Conservation (phyloP, 2,888 invertebrate species). For the Luffia ferchaultella region DNA sequence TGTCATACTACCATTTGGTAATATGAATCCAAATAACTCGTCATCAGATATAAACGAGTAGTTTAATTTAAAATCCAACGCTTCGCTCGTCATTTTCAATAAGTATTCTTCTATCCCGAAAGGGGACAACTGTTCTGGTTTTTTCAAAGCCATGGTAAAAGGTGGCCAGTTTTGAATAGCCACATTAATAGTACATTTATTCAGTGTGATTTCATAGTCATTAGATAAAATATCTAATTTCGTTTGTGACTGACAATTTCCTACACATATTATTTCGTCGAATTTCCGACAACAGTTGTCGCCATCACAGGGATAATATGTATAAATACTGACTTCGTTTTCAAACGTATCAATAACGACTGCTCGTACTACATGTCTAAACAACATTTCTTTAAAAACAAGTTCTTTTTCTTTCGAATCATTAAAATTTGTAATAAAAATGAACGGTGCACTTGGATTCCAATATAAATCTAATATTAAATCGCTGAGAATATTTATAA, state of each 20-base stretch:
- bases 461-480: too few species aligned
- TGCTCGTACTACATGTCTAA: constrained; percentile 7
- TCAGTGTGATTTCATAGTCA: constrained; percentile 3
- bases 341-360: constrained; percentile 6
- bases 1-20: constrained; percentile 9
- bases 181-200: constrained; percentile 9
- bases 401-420: background rate
- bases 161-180: constrained; percentile 9
- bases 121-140: background rate
- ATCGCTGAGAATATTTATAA: too few species aligned
- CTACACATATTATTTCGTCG: constrained; percentile 6
- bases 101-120: constrained; percentile 10
- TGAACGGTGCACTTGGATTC: too few species aligned
- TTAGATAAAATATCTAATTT: background rate
- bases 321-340: constrained; percentile 6
- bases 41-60: constrained; percentile 7
- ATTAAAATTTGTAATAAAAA: too few species aligned
- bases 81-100: constrained; percentile 6
- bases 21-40: constrained; percentile 8
- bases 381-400: constrained; percentile 8
- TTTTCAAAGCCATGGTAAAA: constrained; percentile 5
- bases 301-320: constrained; percentile 9
- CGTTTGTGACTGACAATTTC: constrained; percentile 4
- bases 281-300: constrained; percentile 9
- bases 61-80: constrained; percentile 4